Evolutionary conservation across 2,113 vertebrate genomes (phyloP).

Genomic region (Myotis lucifugus): DNA sequence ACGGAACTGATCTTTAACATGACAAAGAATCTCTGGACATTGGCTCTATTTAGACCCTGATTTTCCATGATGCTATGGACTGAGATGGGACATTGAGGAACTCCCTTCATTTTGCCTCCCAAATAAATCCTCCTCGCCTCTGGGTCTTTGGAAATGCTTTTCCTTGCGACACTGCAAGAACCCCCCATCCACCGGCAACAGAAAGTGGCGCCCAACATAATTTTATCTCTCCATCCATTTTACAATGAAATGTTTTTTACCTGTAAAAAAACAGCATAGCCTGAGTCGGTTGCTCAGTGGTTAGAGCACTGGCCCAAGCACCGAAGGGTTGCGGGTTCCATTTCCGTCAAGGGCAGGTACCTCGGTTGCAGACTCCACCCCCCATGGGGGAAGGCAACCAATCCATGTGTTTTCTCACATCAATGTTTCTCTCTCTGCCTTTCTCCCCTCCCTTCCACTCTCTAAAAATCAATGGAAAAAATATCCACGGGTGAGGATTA

Average conservation of each 20-base stretch:
- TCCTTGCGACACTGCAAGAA: neutral
- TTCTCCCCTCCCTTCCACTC: too few relatives aligned
- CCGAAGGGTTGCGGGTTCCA: too few relatives aligned
- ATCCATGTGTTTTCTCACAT: too few relatives aligned
- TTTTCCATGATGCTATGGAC: neutral
- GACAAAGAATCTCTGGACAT: neutral
- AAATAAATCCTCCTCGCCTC: neutral
- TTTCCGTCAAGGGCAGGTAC: too few relatives aligned
- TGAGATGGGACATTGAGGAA: neutral
- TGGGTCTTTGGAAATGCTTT: neutral
- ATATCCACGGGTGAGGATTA: too few relatives aligned
- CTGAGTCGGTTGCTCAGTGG: too few relatives aligned
- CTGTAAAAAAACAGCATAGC: neutral
- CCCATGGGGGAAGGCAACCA: too few relatives aligned
- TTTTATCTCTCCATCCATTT: slow-evolving; percentile 2
- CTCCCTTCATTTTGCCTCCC: neutral
- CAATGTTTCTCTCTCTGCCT: too few relatives aligned
- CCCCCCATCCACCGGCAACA: neutral
- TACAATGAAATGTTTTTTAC: neutral
- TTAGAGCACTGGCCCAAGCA: too few relatives aligned
- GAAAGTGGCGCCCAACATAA: neutral
- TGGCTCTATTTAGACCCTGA: neutral
- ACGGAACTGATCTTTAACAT: neutral
- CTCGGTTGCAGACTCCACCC: too few relatives aligned
- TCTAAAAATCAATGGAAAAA: too few relatives aligned